Base-by-base conservation (phyloP, 2,113 vertebrate species). In the Motacilla tschutschensis region DNA sequence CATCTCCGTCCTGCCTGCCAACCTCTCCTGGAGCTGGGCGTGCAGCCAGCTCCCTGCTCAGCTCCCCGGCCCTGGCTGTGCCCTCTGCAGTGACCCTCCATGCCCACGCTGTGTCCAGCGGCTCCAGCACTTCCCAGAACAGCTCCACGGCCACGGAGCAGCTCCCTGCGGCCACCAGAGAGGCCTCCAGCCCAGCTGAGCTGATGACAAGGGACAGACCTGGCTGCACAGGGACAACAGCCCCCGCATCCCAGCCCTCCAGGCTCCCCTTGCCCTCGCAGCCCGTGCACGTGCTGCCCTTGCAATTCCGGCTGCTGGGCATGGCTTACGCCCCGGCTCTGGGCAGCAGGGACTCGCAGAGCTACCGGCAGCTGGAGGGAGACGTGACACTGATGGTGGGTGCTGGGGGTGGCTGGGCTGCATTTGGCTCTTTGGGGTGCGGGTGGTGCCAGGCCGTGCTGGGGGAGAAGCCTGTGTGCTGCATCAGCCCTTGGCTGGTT, bases 301-400 rank as follows among this genome's bases (percentile, higher is more conserved):
- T 96, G 73, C 79, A n/a, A 5, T 95, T 96, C 67, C 28, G 2
- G 12, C 76, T 95, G 46, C 12, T 13, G 46, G 66, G 41, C 5
- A 7, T 88, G 0, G 2, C 46, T 5, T 93, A 73, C 36, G 62
- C 13, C 0, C 12, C 50, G 1, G 55, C 41, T 7, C 92, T 94
- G 69, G 38, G 31, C 36, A 69, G 38, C 38, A 48, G 29, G 2
- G n/a, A 51, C 6, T 96, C 87, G 0, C 24, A 25, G 28, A 69
- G 51, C 47, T 94, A 86, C 75, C 40, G 2, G 53, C n/a, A 47
- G 7, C 69, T 93, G 53, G 71, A 83, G 47, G 19, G 7, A 33
- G 77, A 95, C 41, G 82, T 96, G 67, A 75, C 0, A 1, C 24
- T 86, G 44, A 69, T 79, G 12, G 90, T 93, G 72, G 91, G 95